Evolutionary conservation across 2,888 invertebrate species (phyloP).

Genomic region (Eucriotettix oculatus): DNA sequence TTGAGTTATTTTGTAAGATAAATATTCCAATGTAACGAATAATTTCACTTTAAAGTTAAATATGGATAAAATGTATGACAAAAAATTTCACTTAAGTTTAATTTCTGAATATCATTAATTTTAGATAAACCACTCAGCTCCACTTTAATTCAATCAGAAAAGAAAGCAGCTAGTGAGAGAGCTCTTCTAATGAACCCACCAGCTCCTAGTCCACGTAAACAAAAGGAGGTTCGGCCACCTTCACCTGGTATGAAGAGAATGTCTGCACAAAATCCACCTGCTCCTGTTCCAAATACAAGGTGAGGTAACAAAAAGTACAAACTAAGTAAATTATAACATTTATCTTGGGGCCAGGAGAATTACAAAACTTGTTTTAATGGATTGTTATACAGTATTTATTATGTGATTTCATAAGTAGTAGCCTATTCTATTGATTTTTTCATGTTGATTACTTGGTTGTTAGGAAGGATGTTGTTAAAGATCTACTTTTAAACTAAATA

Average conservation of each 20-base stretch:
- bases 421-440: too few relatives aligned
- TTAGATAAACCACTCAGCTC: slow-evolving; percentile 2
- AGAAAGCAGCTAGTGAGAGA: slow-evolving; percentile 35
- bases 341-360: too few relatives aligned
- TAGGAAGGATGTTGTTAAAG: too few relatives aligned
- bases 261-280: slow-evolving; percentile 40
- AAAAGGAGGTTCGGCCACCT: slow-evolving; percentile 9
- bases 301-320: slow-evolving; percentile 5
- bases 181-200: slow-evolving; percentile 61
- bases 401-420: too few relatives aligned
- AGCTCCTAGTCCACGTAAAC: slow-evolving; percentile 39
- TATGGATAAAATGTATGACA: not conserved
- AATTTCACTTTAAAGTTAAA: too few relatives aligned
- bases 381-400: too few relatives aligned
- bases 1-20: too few relatives aligned
- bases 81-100: not conserved
- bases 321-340: too few relatives aligned
- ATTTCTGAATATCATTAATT: not conserved
- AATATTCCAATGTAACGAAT: too few relatives aligned
- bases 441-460: too few relatives aligned
- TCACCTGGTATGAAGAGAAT: slow-evolving; percentile 30
- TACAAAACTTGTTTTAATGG: too few relatives aligned
- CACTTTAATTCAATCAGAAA: slow-evolving; percentile 11
- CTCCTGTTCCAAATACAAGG: slow-evolving; percentile 24
- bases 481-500: too few relatives aligned